A percentile compares a stretch with the other conserved stretches of the same genome.
phyloP scores from a whole-genome alignment of 64 coral and sea anemone genomes.

The Hydrozoanthus tunicans region DNA sequence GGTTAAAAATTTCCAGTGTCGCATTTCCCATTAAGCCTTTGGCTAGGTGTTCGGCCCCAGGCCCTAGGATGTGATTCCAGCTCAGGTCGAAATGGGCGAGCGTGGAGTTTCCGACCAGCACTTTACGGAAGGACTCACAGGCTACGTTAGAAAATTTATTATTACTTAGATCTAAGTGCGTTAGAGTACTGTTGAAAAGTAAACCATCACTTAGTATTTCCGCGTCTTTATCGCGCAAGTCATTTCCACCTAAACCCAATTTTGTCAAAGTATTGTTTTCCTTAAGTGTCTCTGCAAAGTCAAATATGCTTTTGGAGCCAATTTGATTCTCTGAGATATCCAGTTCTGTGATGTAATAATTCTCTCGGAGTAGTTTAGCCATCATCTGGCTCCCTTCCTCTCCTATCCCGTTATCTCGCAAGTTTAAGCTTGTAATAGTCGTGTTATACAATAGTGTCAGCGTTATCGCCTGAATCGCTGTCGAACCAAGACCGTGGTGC shows the following conservation, averaged over 20 bases:
- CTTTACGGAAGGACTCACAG: constrained; percentile 70
- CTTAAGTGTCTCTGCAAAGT: constrained; percentile 79
- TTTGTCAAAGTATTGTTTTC: constrained; percentile 80
- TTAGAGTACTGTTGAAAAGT: constrained; percentile 63
- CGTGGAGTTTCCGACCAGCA: constrained; percentile 81
- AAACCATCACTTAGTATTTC: constrained; percentile 63
- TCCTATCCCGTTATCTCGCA: constrained; percentile 89
- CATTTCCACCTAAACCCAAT: constrained; percentile 70
- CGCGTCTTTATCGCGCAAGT: constrained; percentile 77
- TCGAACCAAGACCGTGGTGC: constrained; percentile 89
- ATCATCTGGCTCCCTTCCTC: constrained; percentile 76
- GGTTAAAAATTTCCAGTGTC: constrained; percentile 81
- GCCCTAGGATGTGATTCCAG: constrained; percentile 88
- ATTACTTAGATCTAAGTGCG: constrained; percentile 73
- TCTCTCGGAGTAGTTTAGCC: constrained; percentile 86
- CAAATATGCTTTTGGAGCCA: constrained; percentile 20
- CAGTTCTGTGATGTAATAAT: constrained; percentile 89
- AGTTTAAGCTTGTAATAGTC: constrained; percentile 76
- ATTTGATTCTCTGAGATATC: constrained; percentile 90
- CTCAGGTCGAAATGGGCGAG: constrained; percentile 73
- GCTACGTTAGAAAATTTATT: constrained; percentile 79
- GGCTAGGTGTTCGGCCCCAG: constrained; percentile 64
- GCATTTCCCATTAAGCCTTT: constrained; percentile 80
- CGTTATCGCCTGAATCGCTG: constrained; percentile 81
- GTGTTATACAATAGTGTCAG: constrained; percentile 87